A percentile compares a stretch with the other conserved stretches of the same genome.
Evolutionary conservation across 2,888 invertebrate genomes (phyloP).

Genomic region (Allygus modestus): DNA sequence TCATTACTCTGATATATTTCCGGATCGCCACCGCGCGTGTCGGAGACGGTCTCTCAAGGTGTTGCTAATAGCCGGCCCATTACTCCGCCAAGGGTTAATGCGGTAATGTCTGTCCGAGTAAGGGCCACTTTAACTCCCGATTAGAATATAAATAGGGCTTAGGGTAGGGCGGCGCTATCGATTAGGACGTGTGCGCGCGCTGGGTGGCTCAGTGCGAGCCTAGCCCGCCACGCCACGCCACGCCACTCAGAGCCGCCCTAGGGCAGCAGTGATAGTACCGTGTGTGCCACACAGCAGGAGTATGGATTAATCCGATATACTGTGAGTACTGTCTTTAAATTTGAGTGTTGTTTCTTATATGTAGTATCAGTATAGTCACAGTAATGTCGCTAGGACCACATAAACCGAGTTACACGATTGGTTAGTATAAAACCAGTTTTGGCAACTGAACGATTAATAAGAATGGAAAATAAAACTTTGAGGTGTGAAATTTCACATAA

Average conservation of each 20-base stretch:
- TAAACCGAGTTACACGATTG: too few relatives aligned
- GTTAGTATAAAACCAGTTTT: too few relatives aligned
- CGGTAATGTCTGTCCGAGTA: conserved; percentile 44
- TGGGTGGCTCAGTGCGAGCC: not conserved
- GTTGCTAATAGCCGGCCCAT: not conserved
- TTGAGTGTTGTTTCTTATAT: too few relatives aligned
- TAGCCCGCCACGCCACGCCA: not conserved
- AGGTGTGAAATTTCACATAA: too few relatives aligned
- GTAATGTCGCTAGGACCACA: too few relatives aligned
- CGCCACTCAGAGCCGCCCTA: not conserved
- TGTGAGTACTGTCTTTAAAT: conserved; percentile 9
- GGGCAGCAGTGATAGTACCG: not conserved
- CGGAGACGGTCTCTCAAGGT: not conserved
- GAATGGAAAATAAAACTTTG: too few relatives aligned
- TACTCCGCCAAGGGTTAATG: conserved; percentile 8
- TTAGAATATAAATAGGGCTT: conserved; percentile 55
- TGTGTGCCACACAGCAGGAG: not conserved
- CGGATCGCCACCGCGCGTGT: not conserved
- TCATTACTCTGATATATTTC: not conserved
- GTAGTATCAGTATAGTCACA: too few relatives aligned
- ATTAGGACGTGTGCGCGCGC: conserved; percentile 23
- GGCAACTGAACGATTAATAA: too few relatives aligned
- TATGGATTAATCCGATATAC: not conserved
- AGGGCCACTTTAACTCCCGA: conserved; percentile 48
- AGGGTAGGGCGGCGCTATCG: conserved; percentile 43